Evolutionary conservation across 2,888 invertebrate genomes (phyloP).

Genomic region (Hyles lineata): DNA sequence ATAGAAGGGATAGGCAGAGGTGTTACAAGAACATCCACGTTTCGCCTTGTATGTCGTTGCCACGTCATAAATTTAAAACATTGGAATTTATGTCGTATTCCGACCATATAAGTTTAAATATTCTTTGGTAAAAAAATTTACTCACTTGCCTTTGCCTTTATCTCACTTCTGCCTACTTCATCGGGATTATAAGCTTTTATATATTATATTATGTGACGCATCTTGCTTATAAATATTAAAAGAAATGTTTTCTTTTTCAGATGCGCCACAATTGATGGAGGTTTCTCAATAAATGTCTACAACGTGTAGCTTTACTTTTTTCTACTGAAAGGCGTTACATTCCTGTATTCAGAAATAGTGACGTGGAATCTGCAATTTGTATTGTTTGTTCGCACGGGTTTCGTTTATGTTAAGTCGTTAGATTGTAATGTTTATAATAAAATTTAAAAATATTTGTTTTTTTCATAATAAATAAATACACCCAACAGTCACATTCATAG

Average conservation of each 20-base stretch:
- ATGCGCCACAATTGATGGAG: slow-evolving; percentile 66
- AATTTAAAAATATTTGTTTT: background rate
- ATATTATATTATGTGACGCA: too few species aligned
- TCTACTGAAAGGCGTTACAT: background rate
- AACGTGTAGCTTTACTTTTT: background rate
- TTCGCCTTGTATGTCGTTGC: too few species aligned
- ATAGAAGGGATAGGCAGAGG: too few species aligned
- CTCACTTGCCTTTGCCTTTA: too few species aligned
- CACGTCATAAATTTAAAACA: too few species aligned
- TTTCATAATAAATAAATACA: background rate
- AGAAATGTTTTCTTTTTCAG: slow-evolving; percentile 51
- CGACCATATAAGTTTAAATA: too few species aligned
- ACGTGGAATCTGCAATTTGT: background rate
- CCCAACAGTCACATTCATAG: too few species aligned
- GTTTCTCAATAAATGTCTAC: slow-evolving; percentile 53
- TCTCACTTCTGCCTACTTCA: too few species aligned
- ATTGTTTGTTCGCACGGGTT: slow-evolving; percentile 12
- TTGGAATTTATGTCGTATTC: too few species aligned
- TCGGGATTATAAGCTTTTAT: too few species aligned
- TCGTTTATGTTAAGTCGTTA: slow-evolving; percentile 14
- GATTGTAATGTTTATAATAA: slow-evolving; percentile 20
- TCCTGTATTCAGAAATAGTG: background rate
- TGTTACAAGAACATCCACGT: too few species aligned
- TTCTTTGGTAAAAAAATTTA: too few species aligned
- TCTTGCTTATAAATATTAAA: background rate